A percentile compares a stretch with the other conserved stretches of the same genome.
These are phyloP conservation scores for Pomacea maculata DNA, from an alignment of 1,140 invertebrate species.

Conservation along the genomic window DNA sequence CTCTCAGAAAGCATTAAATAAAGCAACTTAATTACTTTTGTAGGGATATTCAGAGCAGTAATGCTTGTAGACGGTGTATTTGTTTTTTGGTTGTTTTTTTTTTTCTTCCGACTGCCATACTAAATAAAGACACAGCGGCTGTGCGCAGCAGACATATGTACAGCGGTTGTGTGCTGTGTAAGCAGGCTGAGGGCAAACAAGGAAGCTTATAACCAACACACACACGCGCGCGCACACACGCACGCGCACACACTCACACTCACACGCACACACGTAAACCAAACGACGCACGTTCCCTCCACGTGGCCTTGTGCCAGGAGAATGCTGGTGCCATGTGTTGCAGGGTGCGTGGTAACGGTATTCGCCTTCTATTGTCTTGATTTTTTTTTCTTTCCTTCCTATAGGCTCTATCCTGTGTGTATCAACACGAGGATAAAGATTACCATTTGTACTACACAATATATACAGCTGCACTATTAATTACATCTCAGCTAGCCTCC, in stretches of 20 bases:
- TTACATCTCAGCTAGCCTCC: too few relatives aligned
- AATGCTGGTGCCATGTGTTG: too few relatives aligned
- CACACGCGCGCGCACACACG: neutral
- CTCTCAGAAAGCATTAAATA: neutral
- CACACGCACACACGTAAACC: neutral
- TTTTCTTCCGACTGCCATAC: neutral
- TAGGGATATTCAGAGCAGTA: neutral
- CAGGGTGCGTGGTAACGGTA: too few relatives aligned
- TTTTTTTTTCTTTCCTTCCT: too few relatives aligned
- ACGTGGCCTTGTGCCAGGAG: too few relatives aligned
- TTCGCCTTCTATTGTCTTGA: too few relatives aligned
- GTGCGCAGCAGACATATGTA: neutral
- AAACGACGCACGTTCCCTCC: neutral
- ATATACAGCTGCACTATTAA: too few relatives aligned
- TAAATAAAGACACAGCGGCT: slow-evolving; percentile 2
- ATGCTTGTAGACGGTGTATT: neutral
- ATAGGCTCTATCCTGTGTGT: too few relatives aligned
- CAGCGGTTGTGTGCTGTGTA: neutral
- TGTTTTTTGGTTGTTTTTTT: neutral
- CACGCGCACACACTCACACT: slow-evolving; percentile 13
- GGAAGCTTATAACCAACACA: neutral
- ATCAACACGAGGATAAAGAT: too few relatives aligned
- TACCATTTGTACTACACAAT: too few relatives aligned
- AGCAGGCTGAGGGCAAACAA: neutral
- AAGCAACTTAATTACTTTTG: neutral